Percentiles rank a stretch among this genome's conserved stretches.
Evolutionary conservation across 2,113 vertebrate genomes (phyloP).

Genomic region (Scophthalmus maximus): DNA sequence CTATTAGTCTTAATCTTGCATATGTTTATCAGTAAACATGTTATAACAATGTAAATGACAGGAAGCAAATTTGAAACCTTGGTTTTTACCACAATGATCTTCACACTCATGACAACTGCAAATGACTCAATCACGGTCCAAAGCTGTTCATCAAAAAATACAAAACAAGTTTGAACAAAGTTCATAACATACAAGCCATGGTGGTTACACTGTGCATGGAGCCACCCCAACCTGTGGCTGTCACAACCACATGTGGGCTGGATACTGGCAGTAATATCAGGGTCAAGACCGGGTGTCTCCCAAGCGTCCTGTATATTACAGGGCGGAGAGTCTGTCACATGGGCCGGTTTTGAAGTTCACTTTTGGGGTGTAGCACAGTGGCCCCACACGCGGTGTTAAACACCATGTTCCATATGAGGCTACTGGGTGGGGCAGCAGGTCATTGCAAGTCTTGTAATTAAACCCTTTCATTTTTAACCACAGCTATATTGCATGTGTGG

Average conservation of each 20-base stretch:
- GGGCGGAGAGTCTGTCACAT: slow-evolving; percentile 41
- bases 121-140: not conserved
- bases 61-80: not conserved
- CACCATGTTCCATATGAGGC: slow-evolving; percentile 63
- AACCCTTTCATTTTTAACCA: slow-evolving; percentile 41
- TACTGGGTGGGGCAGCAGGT: slow-evolving; percentile 72
- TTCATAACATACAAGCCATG: slow-evolving; percentile 25
- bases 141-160: slow-evolving; percentile 21
- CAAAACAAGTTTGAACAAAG: slow-evolving; percentile 5
- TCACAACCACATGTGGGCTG: slow-evolving; percentile 59
- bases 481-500: slow-evolving; percentile 23
- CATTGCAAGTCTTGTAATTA: slow-evolving; percentile 60
- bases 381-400: slow-evolving; percentile 64
- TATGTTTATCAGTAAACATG: not conserved
- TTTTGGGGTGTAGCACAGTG: slow-evolving; percentile 69
- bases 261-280: slow-evolving; percentile 58
- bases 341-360: slow-evolving; percentile 69
- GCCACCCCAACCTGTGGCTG: slow-evolving; percentile 14
- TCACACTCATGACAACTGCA: not conserved
- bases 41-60: not conserved
- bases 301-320: slow-evolving; percentile 59
- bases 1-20: not conserved
- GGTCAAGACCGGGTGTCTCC: slow-evolving; percentile 58
- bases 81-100: not conserved
- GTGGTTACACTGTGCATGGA: slow-evolving; percentile 8